Evolutionary conservation across 2,113 vertebrate genomes (phyloP).

Genomic region (Phocoena phocoena): DNA sequence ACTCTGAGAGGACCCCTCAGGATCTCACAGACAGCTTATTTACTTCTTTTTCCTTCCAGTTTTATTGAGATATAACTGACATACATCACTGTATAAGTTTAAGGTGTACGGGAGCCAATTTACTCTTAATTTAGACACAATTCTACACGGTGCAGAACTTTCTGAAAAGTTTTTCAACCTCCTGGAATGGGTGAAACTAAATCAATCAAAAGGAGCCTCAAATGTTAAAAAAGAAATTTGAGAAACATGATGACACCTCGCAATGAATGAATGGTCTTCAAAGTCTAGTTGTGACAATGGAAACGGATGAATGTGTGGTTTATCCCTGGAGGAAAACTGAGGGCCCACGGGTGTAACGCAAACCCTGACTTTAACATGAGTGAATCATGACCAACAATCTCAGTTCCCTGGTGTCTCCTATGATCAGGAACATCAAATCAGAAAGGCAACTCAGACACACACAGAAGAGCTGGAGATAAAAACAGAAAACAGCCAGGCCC

Average conservation of each 20-base stretch:
- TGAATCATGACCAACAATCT: neutral
- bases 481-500: neutral
- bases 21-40: neutral
- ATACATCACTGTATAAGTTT: neutral
- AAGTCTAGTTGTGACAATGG: neutral
- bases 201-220: neutral
- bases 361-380: fast-evolving
- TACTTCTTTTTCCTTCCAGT: neutral
- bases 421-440: neutral
- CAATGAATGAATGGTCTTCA: neutral
- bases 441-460: neutral
- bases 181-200: neutral
- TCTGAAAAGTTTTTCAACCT: neutral
- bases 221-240: neutral
- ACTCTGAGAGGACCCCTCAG: neutral
- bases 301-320: neutral
- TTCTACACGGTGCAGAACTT: neutral
- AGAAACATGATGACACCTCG: neutral
- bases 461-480: neutral
- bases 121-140: neutral
- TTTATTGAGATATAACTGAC: neutral
- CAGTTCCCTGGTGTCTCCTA: neutral
- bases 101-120: neutral
- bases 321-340: too few relatives aligned
- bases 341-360: neutral